phyloP scores from a whole-genome alignment of 2,113 vertebrate genomes.

The Brachionichthys hirsutus region DNA sequence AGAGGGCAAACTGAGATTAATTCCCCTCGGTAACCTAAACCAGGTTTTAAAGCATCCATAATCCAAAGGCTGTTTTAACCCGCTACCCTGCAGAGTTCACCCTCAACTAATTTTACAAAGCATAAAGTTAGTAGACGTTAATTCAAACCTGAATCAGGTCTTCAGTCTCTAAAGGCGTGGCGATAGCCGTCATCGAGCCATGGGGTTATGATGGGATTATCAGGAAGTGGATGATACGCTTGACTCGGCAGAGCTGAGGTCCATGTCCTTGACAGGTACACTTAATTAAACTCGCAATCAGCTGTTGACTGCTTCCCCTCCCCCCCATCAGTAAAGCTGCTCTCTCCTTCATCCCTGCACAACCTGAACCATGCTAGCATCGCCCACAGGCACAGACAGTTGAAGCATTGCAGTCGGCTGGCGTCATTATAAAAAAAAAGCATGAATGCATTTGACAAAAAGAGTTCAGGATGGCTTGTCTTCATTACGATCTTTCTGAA shows the following conservation, averaged over 20 bases:
- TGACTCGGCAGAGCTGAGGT: conserved; percentile 18
- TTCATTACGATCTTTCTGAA: background rate
- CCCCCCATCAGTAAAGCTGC: conserved; percentile 50
- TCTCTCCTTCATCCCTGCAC: conserved; percentile 14
- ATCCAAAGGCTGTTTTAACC: too few species aligned
- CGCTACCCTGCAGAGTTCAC: too few species aligned
- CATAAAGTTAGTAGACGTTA: too few species aligned
- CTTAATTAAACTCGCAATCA: conserved; percentile 62
- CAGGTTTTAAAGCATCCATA: too few species aligned
- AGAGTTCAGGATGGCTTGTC: background rate
- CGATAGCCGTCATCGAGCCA: conserved; percentile 23
- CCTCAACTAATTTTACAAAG: too few species aligned
- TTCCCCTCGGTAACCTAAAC: too few species aligned
- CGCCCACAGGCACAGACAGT: too few species aligned
- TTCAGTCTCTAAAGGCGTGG: conserved; percentile 16
- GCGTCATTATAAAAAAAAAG: background rate
- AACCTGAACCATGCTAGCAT: conserved; percentile 2
- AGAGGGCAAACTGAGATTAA: too few species aligned
- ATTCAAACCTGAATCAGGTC: too few species aligned
- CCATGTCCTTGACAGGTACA: conserved; percentile 54
- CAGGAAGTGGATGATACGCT: conserved; percentile 25
- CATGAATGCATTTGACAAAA: background rate
- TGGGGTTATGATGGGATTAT: conserved; percentile 33
- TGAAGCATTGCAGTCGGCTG: too few species aligned
- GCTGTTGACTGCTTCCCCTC: conserved; percentile 47